A percentile compares a stretch with the other conserved stretches of the same genome.
These are phyloP conservation scores for Thereva unica DNA, from an alignment of 2,888 invertebrate species.

Conservation along the genomic window DNA sequence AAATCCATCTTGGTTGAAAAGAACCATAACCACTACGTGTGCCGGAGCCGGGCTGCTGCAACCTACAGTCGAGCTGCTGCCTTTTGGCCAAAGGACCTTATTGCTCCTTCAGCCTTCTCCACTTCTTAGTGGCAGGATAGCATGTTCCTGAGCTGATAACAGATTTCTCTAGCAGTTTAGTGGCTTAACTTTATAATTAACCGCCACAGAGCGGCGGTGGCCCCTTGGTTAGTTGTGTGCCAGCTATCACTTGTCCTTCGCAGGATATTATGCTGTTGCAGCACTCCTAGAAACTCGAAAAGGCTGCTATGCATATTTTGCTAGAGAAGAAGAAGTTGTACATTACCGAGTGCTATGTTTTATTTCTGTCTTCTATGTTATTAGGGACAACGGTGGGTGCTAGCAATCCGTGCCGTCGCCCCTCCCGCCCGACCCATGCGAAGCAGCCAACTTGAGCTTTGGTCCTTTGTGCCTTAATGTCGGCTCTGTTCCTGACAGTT, in stretches of 20 bases:
- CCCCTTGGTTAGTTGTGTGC: background rate
- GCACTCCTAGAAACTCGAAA: too few relatives aligned
- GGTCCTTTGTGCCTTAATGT: too few relatives aligned
- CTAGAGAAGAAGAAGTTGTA: too few relatives aligned
- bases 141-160: conserved; percentile 27
- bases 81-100: background rate
- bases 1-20: conserved; percentile 13
- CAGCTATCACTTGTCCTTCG: background rate
- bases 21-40: background rate
- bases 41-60: background rate
- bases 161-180: conserved; percentile 17
- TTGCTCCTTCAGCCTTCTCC: background rate
- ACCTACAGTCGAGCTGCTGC: background rate
- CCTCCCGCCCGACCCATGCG: too few relatives aligned
- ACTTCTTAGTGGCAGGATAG: background rate
- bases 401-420: too few relatives aligned
- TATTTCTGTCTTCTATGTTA: too few relatives aligned
- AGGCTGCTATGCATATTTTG: too few relatives aligned
- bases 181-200: conserved; percentile 30
- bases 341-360: too few relatives aligned
- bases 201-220: background rate
- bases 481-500: too few relatives aligned
- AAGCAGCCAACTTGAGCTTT: too few relatives aligned
- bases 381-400: too few relatives aligned
- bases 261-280: too few relatives aligned